Evolutionary conservation across 2,797 vertebrate genomes (phyloP), one percentile per base, ranked within the genome.

Genomic region (Sphenopsis melanotis): DNA sequence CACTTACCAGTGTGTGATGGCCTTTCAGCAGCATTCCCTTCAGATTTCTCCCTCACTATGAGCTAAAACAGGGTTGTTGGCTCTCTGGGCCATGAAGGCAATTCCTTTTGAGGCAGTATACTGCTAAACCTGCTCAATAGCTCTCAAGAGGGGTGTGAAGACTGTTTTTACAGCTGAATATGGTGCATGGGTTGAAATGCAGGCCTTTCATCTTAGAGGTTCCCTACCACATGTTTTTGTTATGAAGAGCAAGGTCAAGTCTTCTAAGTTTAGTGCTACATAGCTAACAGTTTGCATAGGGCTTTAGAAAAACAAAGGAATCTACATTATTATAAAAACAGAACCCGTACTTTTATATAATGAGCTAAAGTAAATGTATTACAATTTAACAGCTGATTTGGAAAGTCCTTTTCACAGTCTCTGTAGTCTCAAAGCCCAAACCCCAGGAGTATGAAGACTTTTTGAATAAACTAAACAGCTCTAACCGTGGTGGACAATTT

Each of bases 81-180:
- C 41, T 39, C 50, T 41, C 36, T 34, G 26, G 29, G 6, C 21
- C 8, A 4, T 23, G 60, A 50, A 80, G 24, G 26, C 56, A 72
- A 61, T 44, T 80, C 44, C 41, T 83, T 91, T 75, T 52, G 57
- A 74, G 50, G 26, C 22, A 56, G 9, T 83, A 11, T 70, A 13
- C 29, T 24, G 29, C 72, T 81, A 69, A 93, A 81, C 36, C 29
- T 47, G 55, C 26, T 88, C 36, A 61, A 53, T 27, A 83, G 41
- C 34, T 79, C 77, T 93, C 77, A 47, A 56, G 65, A 75, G 69
- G 39, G 55, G 42, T 5, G 4, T 20, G 36, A 83, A 86, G 69
- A 41, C 32, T 94, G 72, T 86, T 94, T 93, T 86, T 84, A 84
- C 85, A 94, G 83, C 76, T 95, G 94, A 86, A 75, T 61, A n/a